These are phyloP conservation scores for Rhynchopsitta pachyrhyncha DNA, from an alignment of 2,113 vertebrate genomes.

Conservation along the genomic window DNA sequence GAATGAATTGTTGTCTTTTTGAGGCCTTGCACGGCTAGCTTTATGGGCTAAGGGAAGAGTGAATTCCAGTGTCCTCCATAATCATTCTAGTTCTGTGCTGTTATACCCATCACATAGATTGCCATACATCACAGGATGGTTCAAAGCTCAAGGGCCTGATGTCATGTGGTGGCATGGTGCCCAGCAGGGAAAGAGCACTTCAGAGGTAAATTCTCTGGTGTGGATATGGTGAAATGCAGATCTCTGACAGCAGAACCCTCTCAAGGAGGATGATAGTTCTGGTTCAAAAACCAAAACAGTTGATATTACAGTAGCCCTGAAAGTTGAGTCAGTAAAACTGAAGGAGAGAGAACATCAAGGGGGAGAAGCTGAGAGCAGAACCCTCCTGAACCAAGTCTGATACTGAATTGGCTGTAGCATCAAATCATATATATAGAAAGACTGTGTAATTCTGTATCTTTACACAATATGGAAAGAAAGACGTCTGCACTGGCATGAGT, in stretches of 20 bases:
- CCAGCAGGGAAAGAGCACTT: background rate
- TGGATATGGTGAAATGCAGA: background rate
- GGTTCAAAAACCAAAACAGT: background rate
- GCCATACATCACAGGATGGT: background rate
- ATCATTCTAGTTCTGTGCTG: background rate
- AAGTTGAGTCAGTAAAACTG: background rate
- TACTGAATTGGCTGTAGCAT: background rate
- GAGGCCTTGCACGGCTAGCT: background rate
- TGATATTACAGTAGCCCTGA: background rate
- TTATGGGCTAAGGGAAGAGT: background rate
- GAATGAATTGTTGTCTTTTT: background rate
- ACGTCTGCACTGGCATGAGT: background rate
- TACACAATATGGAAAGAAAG: background rate
- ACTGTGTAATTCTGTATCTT: background rate
- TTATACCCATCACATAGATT: background rate
- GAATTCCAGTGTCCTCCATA: background rate
- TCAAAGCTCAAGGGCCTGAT: background rate
- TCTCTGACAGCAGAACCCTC: background rate
- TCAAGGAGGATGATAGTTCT: background rate
- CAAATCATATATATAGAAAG: background rate
- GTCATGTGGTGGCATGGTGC: accelerated
- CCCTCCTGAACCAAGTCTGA: background rate
- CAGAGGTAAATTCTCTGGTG: background rate
- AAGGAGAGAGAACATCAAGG: background rate
- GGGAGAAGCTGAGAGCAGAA: background rate